A percentile compares a stretch with the other conserved stretches of the same genome.
Evolutionary conservation across 1,140 invertebrate genomes (phyloP).

Genomic region (Penaeus indicus): DNA sequence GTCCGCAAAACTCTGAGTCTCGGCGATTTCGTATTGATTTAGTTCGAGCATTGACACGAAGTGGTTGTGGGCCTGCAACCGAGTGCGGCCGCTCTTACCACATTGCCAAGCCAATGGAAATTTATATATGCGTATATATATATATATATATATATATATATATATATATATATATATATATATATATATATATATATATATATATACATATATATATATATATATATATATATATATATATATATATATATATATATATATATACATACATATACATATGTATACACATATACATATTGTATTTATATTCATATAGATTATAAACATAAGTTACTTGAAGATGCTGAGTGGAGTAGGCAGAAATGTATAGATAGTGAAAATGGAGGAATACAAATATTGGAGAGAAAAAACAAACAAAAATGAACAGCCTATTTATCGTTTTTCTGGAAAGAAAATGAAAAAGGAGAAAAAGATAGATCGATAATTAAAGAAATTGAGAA

Average conservation of each 20-base stretch:
- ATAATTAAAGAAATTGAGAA: constrained; percentile 19
- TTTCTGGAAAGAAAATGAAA: neutral
- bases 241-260: constrained; percentile 37
- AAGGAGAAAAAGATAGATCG: constrained; percentile 25
- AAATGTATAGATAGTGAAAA: neutral
- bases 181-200: constrained; percentile 40
- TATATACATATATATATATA: constrained; percentile 26
- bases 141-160: constrained; percentile 46
- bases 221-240: constrained; percentile 44
- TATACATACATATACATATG: neutral
- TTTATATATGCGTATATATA: constrained; percentile 32
- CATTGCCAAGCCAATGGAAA: too few species aligned
- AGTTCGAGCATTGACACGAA: constrained; percentile 89
- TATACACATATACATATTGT: neutral
- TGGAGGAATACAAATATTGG: neutral
- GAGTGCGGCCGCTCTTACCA: too few species aligned
- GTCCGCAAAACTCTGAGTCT: constrained; percentile 91
- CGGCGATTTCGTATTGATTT: constrained; percentile 84
- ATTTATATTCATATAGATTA: constrained; percentile 4
- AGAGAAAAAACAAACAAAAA: too few species aligned
- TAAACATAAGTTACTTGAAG: neutral
- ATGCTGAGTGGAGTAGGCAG: neutral
- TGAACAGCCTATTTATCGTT: too few species aligned
- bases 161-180: constrained; percentile 47
- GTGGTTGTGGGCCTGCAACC: constrained; percentile 86